Evolutionary conservation across 2,888 invertebrate genomes (phyloP).

Genomic region (Pachliopta kotzebuea): DNA sequence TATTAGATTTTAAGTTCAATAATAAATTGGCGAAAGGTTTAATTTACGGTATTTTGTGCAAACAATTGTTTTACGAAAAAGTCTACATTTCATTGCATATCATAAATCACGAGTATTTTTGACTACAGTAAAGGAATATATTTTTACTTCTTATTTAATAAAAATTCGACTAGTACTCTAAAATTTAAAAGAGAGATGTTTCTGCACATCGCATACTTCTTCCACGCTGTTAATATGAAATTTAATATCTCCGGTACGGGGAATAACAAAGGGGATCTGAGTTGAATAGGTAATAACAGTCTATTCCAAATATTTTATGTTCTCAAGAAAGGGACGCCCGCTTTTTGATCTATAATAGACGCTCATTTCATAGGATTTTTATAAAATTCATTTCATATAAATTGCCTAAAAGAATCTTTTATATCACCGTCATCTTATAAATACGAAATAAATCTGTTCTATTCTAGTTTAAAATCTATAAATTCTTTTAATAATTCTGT

Average conservation of each 20-base stretch:
- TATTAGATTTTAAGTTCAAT: too few species aligned
- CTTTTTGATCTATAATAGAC: slow-evolving; percentile 10
- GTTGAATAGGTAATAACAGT: slow-evolving; percentile 29
- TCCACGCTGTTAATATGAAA: slow-evolving; percentile 18
- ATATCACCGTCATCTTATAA: too few species aligned
- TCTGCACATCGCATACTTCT: not conserved
- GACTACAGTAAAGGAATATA: not conserved
- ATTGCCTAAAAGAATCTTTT: not conserved
- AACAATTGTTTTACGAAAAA: too few species aligned
- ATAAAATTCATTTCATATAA: not conserved
- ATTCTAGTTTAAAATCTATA: too few species aligned
- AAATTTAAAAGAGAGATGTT: not conserved
- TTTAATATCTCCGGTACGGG: slow-evolving; percentile 22
- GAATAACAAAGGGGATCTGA: slow-evolving; percentile 20
- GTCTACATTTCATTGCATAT: too few species aligned
- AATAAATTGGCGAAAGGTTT: too few species aligned
- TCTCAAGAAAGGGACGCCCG: slow-evolving; percentile 27
- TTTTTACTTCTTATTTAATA: not conserved
- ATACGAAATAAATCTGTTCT: too few species aligned
- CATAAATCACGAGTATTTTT: too few species aligned
- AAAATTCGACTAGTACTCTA: not conserved
- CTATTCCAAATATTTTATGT: slow-evolving; percentile 26
- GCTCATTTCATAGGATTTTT: not conserved
- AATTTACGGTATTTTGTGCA: too few species aligned
- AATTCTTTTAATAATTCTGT: too few species aligned